Percentiles rank a stretch among this genome's conserved stretches.
Conservation (phyloP, 2,797 vertebrate species). For the Phrynocephalus vlangalii region DNA sequence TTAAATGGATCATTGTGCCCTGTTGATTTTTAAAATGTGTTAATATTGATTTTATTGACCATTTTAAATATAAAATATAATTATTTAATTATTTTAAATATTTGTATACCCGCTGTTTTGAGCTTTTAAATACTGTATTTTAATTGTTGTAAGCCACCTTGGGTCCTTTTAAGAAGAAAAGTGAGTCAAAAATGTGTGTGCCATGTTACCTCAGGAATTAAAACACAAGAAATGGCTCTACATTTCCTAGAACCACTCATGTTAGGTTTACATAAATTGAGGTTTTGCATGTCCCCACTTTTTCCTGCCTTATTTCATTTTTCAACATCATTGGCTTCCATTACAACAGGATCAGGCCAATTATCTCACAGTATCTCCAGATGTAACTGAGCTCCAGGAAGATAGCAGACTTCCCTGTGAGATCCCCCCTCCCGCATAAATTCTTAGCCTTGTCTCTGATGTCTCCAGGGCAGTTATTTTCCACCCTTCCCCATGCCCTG, state of each 20-base stretch:
- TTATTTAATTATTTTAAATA: too few relatives aligned
- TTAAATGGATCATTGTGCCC: too few relatives aligned
- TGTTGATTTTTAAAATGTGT: too few relatives aligned
- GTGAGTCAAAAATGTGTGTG: too few relatives aligned
- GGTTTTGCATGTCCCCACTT: neutral
- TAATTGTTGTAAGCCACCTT: too few relatives aligned
- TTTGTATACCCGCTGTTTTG: too few relatives aligned
- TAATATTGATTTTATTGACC: too few relatives aligned
- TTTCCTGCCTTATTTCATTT: neutral
- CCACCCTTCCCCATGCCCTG: neutral
- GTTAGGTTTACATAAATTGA: slow-evolving; percentile 7
- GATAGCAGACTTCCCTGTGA: slow-evolving; percentile 1
- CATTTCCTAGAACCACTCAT: neutral
- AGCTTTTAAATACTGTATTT: too few relatives aligned
- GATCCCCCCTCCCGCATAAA: neutral
- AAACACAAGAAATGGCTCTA: neutral
- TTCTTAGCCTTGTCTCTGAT: neutral
- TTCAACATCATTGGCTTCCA: neutral
- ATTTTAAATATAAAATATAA: too few relatives aligned
- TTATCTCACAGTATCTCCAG: slow-evolving; percentile 1
- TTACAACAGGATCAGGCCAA: neutral
- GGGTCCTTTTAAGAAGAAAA: too few relatives aligned
- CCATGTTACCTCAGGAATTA: slow-evolving; percentile 1
- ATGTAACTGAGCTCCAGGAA: slow-evolving; percentile 3
- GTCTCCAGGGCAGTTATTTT: neutral